Conservation (phyloP, 35 echinoderm and acorn worm species). For the Strongylocentrotus purpuratus region DNA sequence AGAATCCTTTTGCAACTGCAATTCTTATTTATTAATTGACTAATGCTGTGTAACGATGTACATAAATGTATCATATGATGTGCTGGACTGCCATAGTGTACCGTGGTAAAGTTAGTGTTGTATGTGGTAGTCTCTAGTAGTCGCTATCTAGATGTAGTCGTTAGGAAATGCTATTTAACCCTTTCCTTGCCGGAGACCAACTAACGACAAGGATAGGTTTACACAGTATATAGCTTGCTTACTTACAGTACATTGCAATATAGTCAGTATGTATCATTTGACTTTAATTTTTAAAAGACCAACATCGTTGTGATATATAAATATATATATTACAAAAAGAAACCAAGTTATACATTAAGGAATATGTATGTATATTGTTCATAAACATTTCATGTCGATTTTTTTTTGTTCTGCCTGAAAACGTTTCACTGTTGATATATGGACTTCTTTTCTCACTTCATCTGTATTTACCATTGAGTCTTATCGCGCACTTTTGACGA, state of each 20-base stretch:
- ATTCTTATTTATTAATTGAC: constrained; percentile 1
- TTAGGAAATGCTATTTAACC: not conserved
- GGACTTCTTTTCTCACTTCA: not conserved
- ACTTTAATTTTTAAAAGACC: not conserved
- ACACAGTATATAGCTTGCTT: not conserved
- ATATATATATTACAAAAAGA: constrained; percentile 13
- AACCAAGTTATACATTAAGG: not conserved
- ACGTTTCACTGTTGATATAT: not conserved
- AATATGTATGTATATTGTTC: not conserved
- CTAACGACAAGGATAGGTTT: not conserved
- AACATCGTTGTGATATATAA: not conserved
- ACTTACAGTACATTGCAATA: not conserved
- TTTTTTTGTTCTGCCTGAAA: not conserved
- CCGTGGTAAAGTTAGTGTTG: not conserved
- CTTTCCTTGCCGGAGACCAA: not conserved
- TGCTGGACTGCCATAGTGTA: constrained; percentile 27
- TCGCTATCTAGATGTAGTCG: not conserved
- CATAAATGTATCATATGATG: not conserved
- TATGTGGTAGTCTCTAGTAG: not conserved
- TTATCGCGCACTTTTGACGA: not conserved
- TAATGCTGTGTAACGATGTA: not conserved
- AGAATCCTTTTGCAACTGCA: constrained; percentile 13
- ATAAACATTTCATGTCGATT: not conserved
- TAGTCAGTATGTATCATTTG: not conserved
- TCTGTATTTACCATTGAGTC: not conserved